These are phyloP conservation scores for Laticauda colubrina DNA, from an alignment of 2,113 vertebrate species.

Conservation along the genomic window DNA sequence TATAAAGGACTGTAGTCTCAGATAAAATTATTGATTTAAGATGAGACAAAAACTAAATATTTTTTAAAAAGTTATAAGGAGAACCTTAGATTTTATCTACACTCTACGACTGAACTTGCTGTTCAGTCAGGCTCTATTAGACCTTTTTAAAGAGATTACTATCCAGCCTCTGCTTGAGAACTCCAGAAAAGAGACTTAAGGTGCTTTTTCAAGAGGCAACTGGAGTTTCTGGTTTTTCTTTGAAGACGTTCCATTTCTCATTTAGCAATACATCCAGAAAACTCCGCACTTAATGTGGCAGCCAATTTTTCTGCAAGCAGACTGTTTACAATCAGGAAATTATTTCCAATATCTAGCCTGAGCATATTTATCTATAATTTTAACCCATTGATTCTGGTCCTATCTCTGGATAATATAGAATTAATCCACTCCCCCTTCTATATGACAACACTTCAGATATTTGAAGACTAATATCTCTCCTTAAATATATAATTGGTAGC, in stretches of 20 bases:
- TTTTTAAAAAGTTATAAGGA: neutral
- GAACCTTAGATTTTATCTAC: neutral
- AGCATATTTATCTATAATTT: neutral
- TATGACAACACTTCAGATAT: neutral
- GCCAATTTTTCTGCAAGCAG: neutral
- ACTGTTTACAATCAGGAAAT: neutral
- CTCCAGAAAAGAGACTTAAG: neutral
- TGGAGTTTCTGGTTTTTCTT: neutral
- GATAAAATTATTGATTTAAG: slow-evolving; percentile 46
- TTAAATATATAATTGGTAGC: neutral
- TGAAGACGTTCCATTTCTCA: neutral
- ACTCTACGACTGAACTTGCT: neutral
- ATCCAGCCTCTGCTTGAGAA: neutral
- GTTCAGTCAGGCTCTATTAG: neutral
- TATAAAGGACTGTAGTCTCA: neutral
- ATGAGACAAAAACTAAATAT: fast-evolving
- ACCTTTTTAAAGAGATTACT: too few relatives aligned
- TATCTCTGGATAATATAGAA: neutral
- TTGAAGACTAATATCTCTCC: neutral
- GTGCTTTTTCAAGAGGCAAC: too few relatives aligned
- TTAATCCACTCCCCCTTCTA: neutral
- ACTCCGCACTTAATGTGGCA: neutral
- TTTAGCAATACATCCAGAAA: neutral
- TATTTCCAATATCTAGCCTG: neutral
- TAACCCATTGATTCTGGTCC: neutral